These are phyloP conservation scores for Sebastiscus albofasciatus DNA, from an alignment of 2,797 vertebrate species.

Conservation along the genomic window DNA sequence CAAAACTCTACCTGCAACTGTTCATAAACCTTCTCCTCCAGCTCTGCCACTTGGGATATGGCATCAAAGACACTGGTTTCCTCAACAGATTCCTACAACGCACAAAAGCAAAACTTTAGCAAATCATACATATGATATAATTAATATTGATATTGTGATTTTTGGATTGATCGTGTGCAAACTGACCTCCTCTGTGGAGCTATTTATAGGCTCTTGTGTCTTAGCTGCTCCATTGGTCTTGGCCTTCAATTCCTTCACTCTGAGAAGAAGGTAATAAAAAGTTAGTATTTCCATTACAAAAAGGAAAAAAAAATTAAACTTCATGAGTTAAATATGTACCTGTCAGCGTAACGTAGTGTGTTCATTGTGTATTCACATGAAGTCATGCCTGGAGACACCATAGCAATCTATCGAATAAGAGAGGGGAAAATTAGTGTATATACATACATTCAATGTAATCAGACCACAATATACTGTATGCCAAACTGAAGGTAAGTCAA, in stretches of 20 bases:
- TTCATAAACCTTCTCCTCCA: constrained; percentile 86
- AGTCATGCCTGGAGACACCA: constrained; percentile 95
- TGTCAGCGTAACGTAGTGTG: constrained; percentile 96
- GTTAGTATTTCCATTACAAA: neutral
- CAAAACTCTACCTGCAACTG: constrained; percentile 81
- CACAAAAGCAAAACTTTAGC: neutral
- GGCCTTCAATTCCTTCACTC: constrained; percentile 93
- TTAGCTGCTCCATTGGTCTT: constrained; percentile 64
- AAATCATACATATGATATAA: neutral
- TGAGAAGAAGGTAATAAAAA: constrained; percentile 62
- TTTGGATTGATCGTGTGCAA: neutral
- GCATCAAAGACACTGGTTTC: constrained; percentile 83
- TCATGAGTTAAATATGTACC: constrained; percentile 73
- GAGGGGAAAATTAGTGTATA: neutral
- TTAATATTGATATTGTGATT: neutral
- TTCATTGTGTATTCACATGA: constrained; percentile 98
- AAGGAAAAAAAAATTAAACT: neutral
- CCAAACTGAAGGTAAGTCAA: neutral
- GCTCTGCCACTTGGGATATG: constrained; percentile 84
- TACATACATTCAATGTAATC: neutral
- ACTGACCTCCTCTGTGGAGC: constrained; percentile 78
- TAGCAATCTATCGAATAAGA: constrained; percentile 88
- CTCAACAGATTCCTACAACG: constrained; percentile 73
- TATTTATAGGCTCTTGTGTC: constrained; percentile 74
- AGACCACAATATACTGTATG: neutral